phyloP scores from a whole-genome alignment of 2,888 invertebrate species.

The Cheiracanthium punctorium region DNA sequence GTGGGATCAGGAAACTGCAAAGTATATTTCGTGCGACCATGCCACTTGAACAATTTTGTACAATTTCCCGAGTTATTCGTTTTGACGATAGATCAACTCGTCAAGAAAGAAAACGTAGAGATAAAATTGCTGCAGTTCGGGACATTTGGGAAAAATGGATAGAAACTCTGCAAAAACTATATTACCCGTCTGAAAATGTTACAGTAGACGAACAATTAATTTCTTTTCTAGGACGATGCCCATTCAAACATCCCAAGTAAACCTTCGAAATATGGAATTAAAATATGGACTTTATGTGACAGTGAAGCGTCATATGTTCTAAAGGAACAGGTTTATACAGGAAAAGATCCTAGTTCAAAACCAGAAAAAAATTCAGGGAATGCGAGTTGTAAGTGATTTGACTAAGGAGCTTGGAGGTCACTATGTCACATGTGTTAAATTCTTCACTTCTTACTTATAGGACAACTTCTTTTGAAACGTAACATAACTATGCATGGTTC shows the following conservation, averaged over 20 bases:
- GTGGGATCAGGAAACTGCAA: background rate
- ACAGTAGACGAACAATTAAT: too few relatives aligned
- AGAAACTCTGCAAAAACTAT: too few relatives aligned
- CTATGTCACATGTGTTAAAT: background rate
- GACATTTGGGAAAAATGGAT: too few relatives aligned
- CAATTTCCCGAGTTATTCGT: background rate
- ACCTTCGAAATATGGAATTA: background rate
- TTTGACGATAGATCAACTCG: conserved; percentile 17
- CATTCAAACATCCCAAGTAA: conserved; percentile 11
- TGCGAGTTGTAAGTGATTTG: conserved; percentile 5
- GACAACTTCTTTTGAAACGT: conserved; percentile 9
- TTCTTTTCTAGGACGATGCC: background rate
- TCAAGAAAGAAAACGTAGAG: background rate
- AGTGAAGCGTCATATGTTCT: background rate
- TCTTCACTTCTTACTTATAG: background rate
- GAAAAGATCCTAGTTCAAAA: background rate
- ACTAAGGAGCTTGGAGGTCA: background rate
- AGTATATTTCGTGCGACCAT: conserved; percentile 1
- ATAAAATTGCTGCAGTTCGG: conserved; percentile 3
- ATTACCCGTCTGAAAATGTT: too few relatives aligned
- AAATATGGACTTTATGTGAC: background rate
- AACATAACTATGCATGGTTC: background rate
- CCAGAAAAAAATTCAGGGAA: conserved; percentile 19
- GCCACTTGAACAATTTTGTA: conserved; percentile 1
- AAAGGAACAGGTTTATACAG: background rate